Base-by-base conservation (phyloP, 2,797 vertebrate genomes). In the Neosalanx taihuensis region DNA sequence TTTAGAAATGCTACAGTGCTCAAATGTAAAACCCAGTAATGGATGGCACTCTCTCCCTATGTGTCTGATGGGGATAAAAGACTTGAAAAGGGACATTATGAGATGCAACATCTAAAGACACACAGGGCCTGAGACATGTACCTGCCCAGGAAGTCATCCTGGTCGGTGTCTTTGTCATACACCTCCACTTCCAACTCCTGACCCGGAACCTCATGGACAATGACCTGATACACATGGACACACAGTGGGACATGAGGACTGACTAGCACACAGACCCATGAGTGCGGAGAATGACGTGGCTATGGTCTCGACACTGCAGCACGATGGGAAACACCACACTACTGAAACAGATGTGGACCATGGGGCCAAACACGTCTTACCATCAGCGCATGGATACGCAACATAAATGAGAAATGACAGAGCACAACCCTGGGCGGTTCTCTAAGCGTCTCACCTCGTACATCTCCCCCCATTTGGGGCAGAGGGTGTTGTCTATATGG, bases 111-210 rank as follows among this genome's bases (percentile, higher is more conserved):
- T 12, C n/a, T 26, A 33, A 87, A 72, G 88, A 87, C 37, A 76
- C 69, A 2, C 76, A 85, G 57, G 86, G 88, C 74, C 91, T 92
- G 58, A 90, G 85, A 0, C 74, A 72, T 92, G 79, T 94, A 98
- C 96, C 96, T 95, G 86, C 96, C 96, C 90, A 98, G 90, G 89
- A 97, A 96, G 86, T 98, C 96, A 83, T 98, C 96, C 92, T 98
- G 91, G 89, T 97, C 95, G 66, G 95, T 83, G 81, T 98, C 96
- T 91, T 98, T 98, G 89, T 97, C 96, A 87, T 95, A 97, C 30
- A 98, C 87, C 81, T 98, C 96, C 86, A 97, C 93, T 81, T 97
- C 96, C 83, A 98, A 84, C 91, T 96, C 95, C 81, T 98, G 96
- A 75, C 96, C 96, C 56, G 96, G 96, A 66, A 98, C 96, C 86